Conservation (phyloP, 2,888 invertebrate genomes). For the Podotricha telesiphe region DNA sequence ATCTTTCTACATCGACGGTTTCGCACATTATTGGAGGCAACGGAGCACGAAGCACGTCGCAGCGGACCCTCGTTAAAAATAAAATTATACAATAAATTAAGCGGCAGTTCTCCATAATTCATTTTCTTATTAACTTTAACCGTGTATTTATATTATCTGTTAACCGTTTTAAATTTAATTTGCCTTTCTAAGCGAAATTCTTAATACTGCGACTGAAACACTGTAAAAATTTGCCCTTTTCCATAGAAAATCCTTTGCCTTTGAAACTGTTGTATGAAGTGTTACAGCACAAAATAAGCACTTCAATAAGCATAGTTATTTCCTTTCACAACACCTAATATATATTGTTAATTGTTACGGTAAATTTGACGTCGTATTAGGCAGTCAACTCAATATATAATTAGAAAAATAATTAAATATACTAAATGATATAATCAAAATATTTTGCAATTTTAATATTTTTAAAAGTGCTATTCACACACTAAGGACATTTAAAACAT, state of each 20-base stretch:
- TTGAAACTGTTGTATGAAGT: neutral
- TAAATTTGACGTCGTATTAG: neutral
- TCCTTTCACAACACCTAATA: neutral
- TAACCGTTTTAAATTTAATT: conserved; percentile 28
- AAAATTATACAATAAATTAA: conserved; percentile 70
- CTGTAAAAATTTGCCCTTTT: conserved; percentile 6
- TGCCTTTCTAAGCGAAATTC: conserved; percentile 14
- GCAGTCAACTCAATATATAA: neutral
- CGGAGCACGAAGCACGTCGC: conserved; percentile 66
- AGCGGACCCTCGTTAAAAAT: conserved; percentile 72
- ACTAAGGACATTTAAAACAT: no score
- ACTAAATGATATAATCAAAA: no score
- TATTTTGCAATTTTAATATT: no score
- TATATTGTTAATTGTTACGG: no score
- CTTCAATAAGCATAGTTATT: neutral
- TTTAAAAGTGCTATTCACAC: no score
- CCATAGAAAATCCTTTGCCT: conserved; percentile 7
- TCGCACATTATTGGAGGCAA: conserved; percentile 67
- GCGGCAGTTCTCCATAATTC: conserved; percentile 45
- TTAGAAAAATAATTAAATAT: no score
- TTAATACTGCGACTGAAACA: conserved; percentile 9
- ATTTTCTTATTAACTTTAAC: conserved; percentile 40
- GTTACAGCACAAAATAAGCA: neutral
- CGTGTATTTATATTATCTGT: conserved; percentile 32
- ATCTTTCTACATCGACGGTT: conserved; percentile 63